phyloP scores from a whole-genome alignment of 2,797 vertebrate species.

The Rhyacichthys aspro region DNA sequence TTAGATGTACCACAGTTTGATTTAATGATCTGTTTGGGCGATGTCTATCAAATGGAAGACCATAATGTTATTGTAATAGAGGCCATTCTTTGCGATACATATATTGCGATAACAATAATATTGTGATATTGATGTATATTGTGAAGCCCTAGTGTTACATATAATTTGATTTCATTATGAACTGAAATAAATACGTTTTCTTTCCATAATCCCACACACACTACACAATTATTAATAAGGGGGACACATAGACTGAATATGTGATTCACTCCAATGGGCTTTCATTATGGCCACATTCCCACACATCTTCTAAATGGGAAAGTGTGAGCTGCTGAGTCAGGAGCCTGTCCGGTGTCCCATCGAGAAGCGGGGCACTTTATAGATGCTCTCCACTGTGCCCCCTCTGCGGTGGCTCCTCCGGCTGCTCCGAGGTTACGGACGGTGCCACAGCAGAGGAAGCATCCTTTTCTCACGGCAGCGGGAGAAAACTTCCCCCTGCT shows the following conservation, averaged over 20 bases:
- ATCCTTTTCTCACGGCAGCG: background rate
- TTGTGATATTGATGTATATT: too few species aligned
- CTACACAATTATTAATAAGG: too few species aligned
- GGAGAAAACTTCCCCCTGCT: background rate
- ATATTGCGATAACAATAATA: too few species aligned
- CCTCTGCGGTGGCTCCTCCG: slow-evolving; percentile 16
- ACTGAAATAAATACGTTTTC: background rate
- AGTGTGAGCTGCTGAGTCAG: slow-evolving; percentile 47
- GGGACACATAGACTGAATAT: slow-evolving; percentile 12
- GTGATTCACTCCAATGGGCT: slow-evolving; percentile 25
- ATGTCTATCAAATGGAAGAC: too few species aligned
- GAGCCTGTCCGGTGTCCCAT: slow-evolving; percentile 18
- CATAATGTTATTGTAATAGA: too few species aligned
- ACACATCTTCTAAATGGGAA: slow-evolving; percentile 40
- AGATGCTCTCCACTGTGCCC: slow-evolving; percentile 6
- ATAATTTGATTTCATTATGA: background rate
- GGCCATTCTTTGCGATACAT: too few species aligned
- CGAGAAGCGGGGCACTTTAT: slow-evolving; percentile 34
- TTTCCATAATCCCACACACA: background rate
- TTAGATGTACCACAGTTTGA: too few species aligned
- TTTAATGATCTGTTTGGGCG: too few species aligned
- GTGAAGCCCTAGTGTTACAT: too few species aligned
- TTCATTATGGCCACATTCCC: slow-evolving; percentile 35
- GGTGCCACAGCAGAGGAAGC: slow-evolving; percentile 11
- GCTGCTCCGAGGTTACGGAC: slow-evolving; percentile 32